Base-by-base conservation (phyloP, 2,888 invertebrate genomes). In the Mylabris sibirica region DNA sequence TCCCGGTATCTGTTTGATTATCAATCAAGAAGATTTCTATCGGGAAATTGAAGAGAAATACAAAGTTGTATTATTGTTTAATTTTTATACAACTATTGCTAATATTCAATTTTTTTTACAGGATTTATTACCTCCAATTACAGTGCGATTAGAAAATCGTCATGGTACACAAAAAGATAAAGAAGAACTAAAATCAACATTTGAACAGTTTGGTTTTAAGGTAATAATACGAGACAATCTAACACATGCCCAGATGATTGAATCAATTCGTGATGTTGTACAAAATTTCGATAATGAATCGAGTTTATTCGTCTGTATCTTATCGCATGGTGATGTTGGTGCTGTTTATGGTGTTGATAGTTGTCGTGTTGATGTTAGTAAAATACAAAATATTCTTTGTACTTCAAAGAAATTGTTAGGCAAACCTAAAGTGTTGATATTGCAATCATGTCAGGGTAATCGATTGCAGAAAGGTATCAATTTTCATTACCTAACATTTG, bases 381-480 rank as follows among this genome's bases (percentile, higher is more conserved):
- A 81, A n/a, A 86, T 90, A 11, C 83, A 81, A 73, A 69, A 77
- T n/a, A 73, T 79, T 9, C 79, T 89, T 63, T 85, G 86, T 53
- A 81, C 83, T 60, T 72, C 73, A 44, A 57, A 44, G 17, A 73
- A 76, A 62, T 80, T 89, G 22, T 72, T 77, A 2, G 82, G 84
- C 2, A 88, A 88, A 76, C 87, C 88, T 14, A 90, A 89, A 82
- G 76, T 89, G 64, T 77, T 89, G 0, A 85, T 90, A 61, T 83
- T 89, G 53, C 89, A 90, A 79, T 87, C 89, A 0, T 90, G 90
- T 70, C 90, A 89, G 78, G 88, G 87, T 35, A 78, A 73, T 3
- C 66, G 75, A 53, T 80, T 80, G 49, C 81, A 80, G 72, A 75
- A 74, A 76, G 59, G 81, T 83, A 77, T 34, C 11, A n/a, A 63